Evolutionary conservation across 2,113 vertebrate species (phyloP), one percentile per base, ranked within the genome.

Genomic region (Delphinus delphis): DNA sequence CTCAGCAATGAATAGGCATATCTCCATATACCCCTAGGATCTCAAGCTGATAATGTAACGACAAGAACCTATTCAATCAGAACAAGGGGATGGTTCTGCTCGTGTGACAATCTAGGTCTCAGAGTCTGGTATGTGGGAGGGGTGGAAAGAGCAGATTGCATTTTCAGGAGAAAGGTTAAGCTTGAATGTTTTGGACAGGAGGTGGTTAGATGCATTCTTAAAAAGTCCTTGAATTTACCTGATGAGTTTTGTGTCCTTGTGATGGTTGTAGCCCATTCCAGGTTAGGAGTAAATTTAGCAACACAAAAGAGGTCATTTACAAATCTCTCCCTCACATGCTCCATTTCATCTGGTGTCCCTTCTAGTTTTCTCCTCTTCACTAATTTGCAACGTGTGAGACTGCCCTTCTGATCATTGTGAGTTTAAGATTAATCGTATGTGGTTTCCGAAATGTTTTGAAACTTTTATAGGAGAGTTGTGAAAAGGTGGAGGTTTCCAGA

Each of bases 51-150:
- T 90, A 91, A 74, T n/a, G 90, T 88, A 95, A 47, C 96, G 65
- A 88, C 21, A 33, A 67, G 87, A 96, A 65, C 95, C 83, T 90
- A 79, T 2, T 71, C 93, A 98, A 96, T 97, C 74, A 97, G 97
- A 97, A 84, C 97, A 97, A 91, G 74, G 92, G 70, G 60, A 92
- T 79, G 93, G 97, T 98, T 98, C 97, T 98, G 97, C 97, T 95
- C 89, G 41, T 68, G 87, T 97, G 91, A 71, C 79, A 93, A 98
- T 98, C 97, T 98, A 97, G 98, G 98, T 98, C 98, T 98, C 97
- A 1, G 87, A 96, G 96, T 93, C 95, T 92, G 96, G 58, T 80
- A 67, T 79, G 95, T n/a, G 58, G 97, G 92, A 90, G 89, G 96
- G 83, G 89, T 90, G 80, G 21, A 68, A 41, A 80, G 96, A 98